Conservation (phyloP, 2,113 vertebrate species). For the Ptyas mucosa region DNA sequence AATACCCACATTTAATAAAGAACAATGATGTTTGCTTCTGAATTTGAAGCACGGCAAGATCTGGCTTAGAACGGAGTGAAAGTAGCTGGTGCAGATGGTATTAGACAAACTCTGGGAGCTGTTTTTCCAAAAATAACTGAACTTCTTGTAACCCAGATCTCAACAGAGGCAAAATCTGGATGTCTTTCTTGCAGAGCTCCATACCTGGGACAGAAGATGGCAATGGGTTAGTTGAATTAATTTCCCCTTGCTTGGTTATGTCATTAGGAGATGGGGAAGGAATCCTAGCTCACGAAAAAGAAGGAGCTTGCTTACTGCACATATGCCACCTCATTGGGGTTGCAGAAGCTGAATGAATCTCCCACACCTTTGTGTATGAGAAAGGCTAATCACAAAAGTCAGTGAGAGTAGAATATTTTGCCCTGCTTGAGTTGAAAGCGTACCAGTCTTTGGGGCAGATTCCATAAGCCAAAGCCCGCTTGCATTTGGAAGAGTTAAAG, state of each 20-base stretch:
- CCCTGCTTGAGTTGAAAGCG: not conserved
- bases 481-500: slow-evolving; percentile 39
- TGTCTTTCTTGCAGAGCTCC: not conserved
- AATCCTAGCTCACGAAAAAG: not conserved
- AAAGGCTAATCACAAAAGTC: not conserved
- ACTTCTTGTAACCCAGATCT: slow-evolving; percentile 60
- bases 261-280: not conserved
- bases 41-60: slow-evolving; percentile 60
- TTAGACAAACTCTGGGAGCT: slow-evolving; percentile 58
- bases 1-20: slow-evolving; percentile 44
- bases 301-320: not conserved
- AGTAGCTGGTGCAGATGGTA: slow-evolving; percentile 57
- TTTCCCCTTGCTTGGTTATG: slow-evolving; percentile 5
- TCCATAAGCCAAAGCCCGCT: not conserved
- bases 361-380: not conserved
- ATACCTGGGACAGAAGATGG: not conserved
- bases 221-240: not conserved
- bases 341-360: not conserved
- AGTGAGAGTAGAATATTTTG: not conserved
- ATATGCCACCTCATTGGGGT: not conserved
- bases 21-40: slow-evolving; percentile 47
- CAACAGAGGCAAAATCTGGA: not conserved
- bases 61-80: slow-evolving; percentile 62
- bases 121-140: slow-evolving; percentile 64
- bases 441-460: not conserved